Conservation (phyloP, 2,888 invertebrate species). For the Drosophila mayaguana region DNA sequence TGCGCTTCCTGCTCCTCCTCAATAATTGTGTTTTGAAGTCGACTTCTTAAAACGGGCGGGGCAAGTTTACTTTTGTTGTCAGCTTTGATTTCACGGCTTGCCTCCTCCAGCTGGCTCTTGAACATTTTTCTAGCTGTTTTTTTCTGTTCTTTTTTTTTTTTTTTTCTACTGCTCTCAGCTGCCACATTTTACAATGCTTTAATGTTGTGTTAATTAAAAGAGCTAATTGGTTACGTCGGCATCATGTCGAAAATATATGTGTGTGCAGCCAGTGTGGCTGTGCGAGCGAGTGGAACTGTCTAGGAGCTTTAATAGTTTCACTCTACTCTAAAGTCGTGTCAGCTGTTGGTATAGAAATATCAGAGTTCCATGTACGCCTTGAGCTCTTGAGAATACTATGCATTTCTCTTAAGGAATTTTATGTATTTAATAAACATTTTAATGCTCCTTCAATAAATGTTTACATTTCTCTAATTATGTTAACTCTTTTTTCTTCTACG, state of each 20-base stretch:
- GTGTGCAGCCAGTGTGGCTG: not conserved
- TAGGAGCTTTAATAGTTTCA: slow-evolving; percentile 13
- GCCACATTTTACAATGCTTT: slow-evolving; percentile 47
- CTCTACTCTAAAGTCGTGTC: not conserved
- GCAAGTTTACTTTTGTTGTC: slow-evolving; percentile 61
- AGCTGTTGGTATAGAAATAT: not conserved
- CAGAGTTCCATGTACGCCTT: not conserved
- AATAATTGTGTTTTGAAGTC: slow-evolving; percentile 3
- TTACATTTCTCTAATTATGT: not conserved
- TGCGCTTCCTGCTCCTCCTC: not conserved
- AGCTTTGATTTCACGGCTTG: slow-evolving; percentile 66
- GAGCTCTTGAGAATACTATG: not conserved
- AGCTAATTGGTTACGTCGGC: slow-evolving; percentile 58
- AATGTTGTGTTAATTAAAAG: slow-evolving; percentile 72
- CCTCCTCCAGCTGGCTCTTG: slow-evolving; percentile 21
- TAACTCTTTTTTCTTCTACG: not conserved
- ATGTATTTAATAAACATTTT: not conserved
- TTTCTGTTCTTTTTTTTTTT: not conserved
- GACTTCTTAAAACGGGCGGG: slow-evolving; percentile 14
- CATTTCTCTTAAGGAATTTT: not conserved
- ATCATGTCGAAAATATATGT: not conserved
- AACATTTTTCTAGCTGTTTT: not conserved
- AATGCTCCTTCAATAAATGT: not conserved
- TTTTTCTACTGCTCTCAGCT: slow-evolving; percentile 15
- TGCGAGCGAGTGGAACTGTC: not conserved